Evolutionary conservation across 37 sponge, comb jelly and placozoan genomes (phyloP), one percentile per base, ranked within the genome.

Genomic region (Trichoplax adhaerens): DNA sequence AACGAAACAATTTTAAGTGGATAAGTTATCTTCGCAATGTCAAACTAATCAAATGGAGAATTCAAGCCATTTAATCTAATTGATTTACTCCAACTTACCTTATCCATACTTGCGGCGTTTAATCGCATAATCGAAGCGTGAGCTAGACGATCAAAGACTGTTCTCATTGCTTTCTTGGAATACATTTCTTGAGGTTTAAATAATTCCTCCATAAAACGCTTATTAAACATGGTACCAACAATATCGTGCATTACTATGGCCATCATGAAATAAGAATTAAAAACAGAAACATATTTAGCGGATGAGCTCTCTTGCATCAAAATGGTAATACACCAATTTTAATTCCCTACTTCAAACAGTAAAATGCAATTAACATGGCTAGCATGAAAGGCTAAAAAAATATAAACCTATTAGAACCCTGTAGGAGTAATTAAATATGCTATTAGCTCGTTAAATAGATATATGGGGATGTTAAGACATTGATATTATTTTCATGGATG

Each of bases 61-160:
- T 29, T 29, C 29, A 29, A 29, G 29, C 29, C 29, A 29, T 29
- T 29, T 29, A 29, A 29, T 29, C 29, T 29, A 29, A 29, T 29
- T 29, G 29, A 29, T 29, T 29, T 29, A 29, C 29, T 29, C 29
- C 29, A 29, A 29, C 29, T 29, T 29, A 29, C 29, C 29, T 4
- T 88, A 58, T 86, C 87, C 94, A 88, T 88, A 51, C 88, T 88
- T 58, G 74, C 70, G 48, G 78, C 50, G 60, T 83, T 91, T 47
- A 95, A 87, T 66, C 81, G 87, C 91, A 91, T 95, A 56, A 91
- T 91, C 58, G 92, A 88, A 61, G 91, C 79, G 68, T 95, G 97
- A 0, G 92, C 97, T 12, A 95, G 78, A 63, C 76, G 56, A 12
- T 83, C 84, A 60, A 95, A 91, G 7, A 87, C 77, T 6, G 70